Conservation (phyloP, 2,113 vertebrate genomes). For the Bos javanicus region DNA sequence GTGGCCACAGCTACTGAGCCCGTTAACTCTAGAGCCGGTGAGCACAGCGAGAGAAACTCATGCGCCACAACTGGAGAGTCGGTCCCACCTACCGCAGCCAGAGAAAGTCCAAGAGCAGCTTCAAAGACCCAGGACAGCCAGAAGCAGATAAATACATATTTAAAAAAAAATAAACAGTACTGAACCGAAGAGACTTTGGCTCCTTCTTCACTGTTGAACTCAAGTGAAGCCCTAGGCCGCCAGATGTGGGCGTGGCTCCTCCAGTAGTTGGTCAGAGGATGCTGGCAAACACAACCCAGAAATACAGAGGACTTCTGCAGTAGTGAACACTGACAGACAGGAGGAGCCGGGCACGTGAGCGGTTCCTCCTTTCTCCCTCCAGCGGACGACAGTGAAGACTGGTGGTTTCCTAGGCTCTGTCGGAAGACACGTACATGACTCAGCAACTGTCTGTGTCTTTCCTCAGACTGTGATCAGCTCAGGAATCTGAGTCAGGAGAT, state of each 20-base stretch:
- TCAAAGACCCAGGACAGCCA: accelerated
- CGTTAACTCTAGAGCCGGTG: background rate
- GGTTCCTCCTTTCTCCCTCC: background rate
- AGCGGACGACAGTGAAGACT: background rate
- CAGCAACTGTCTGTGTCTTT: background rate
- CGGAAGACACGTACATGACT: background rate
- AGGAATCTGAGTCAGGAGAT: background rate
- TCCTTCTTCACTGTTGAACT: background rate
- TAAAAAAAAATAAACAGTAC: background rate
- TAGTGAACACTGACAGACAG: background rate
- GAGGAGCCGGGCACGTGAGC: accelerated
- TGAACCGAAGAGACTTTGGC: background rate
- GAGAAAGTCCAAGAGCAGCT: background rate
- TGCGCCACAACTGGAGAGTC: accelerated
- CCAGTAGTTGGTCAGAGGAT: background rate
- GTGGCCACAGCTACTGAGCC: background rate
- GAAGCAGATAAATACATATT: background rate
- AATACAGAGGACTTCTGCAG: background rate
- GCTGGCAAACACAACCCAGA: background rate
- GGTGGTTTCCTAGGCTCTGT: background rate
- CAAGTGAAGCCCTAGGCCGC: background rate
- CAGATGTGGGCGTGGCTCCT: background rate
- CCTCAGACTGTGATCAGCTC: background rate
- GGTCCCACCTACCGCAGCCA: background rate
- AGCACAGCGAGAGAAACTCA: background rate